A percentile compares a stretch with the other conserved stretches of the same genome.
These are phyloP conservation scores for Drosophila engyochracea DNA, from an alignment of 2,888 invertebrate species.

Conservation along the genomic window DNA sequence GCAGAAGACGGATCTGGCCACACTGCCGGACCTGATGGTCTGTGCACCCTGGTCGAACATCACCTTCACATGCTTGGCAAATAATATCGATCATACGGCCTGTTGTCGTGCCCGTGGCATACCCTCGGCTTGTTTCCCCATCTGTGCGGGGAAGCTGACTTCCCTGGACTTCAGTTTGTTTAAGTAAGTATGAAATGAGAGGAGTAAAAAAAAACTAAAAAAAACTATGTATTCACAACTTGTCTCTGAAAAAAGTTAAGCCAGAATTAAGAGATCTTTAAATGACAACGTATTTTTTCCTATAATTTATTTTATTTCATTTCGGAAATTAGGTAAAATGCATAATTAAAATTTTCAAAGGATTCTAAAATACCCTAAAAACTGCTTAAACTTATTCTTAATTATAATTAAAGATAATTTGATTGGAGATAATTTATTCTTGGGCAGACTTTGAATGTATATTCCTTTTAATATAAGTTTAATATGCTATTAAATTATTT, in stretches of 20 bases:
- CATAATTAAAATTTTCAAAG: accelerated
- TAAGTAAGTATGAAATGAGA: slow-evolving; percentile 87
- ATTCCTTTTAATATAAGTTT: neutral
- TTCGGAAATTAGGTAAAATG: neutral
- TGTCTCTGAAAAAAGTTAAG: neutral
- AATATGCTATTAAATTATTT: neutral
- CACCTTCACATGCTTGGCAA: slow-evolving; percentile 92
- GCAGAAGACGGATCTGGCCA: slow-evolving; percentile 86
- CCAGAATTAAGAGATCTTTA: too few species aligned
- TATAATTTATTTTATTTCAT: neutral
- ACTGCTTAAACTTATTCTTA: neutral
- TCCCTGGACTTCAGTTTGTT: slow-evolving; percentile 93
- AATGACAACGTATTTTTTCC: too few species aligned
- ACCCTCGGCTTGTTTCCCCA: slow-evolving; percentile 90
- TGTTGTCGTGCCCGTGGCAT: slow-evolving; percentile 92
- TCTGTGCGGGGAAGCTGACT: slow-evolving; percentile 92
- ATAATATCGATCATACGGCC: slow-evolving; percentile 92
- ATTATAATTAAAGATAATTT: neutral
- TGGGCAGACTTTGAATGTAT: neutral
- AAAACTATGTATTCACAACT: neutral
- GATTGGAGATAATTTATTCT: neutral
- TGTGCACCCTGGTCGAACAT: slow-evolving; percentile 95
- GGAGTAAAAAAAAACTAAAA: neutral
- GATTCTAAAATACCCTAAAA: neutral
- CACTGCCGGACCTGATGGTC: slow-evolving; percentile 92